phyloP scores from a whole-genome alignment of 1,140 invertebrate species.

The Cyclargus thomasi region DNA sequence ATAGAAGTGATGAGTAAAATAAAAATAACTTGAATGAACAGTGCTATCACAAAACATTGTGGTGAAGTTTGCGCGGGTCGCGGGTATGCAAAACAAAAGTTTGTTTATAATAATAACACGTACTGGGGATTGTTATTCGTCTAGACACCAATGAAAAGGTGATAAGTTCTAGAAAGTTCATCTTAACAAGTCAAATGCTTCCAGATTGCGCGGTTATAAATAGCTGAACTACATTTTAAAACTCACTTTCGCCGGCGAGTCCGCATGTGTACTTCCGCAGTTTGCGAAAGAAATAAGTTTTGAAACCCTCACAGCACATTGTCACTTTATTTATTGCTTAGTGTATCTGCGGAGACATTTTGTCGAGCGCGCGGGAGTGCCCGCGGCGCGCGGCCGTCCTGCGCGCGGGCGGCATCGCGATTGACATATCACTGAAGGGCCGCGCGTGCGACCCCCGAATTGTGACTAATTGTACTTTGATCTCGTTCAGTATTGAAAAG shows the following conservation, averaged over 20 bases:
- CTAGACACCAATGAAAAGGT: not conserved
- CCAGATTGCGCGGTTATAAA: conserved; percentile 32
- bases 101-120: not conserved
- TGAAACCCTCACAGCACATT: conserved; percentile 62
- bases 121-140: not conserved
- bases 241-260: conserved; percentile 66
- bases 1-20: not conserved
- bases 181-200: conserved; percentile 19
- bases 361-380: not conserved
- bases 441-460: conserved; percentile 9
- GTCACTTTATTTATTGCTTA: not conserved
- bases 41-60: not conserved
- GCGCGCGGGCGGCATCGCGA: not conserved
- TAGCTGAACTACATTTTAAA: conserved; percentile 33
- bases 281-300: conserved; percentile 62
- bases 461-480: conserved; percentile 4
- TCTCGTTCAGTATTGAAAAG: not conserved
- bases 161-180: not conserved
- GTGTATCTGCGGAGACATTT: not conserved
- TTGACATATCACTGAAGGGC: not conserved
- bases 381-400: not conserved
- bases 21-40: not conserved
- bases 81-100: not conserved
- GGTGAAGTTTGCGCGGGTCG: not conserved
- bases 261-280: conserved; percentile 69